phyloP scores from a whole-genome alignment of 2,888 invertebrate genomes.

The Mesorhabditis belari region DNA sequence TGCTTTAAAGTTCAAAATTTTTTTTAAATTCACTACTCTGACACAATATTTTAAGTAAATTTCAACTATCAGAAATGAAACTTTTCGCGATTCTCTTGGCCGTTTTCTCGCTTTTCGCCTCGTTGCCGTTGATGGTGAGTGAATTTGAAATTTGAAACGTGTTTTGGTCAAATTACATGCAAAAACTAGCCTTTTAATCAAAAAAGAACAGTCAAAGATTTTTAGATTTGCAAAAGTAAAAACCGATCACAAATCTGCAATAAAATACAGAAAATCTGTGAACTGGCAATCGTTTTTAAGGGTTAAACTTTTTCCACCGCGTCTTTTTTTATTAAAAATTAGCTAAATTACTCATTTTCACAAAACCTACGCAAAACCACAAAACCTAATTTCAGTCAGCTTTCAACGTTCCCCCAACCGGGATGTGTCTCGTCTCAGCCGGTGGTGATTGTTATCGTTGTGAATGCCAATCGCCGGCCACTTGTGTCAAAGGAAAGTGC shows the following conservation, averaged over 20 bases:
- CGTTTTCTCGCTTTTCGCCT: slow-evolving; percentile 13
- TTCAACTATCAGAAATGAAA: too few species aligned
- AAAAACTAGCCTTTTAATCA: not conserved
- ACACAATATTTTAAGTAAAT: too few species aligned
- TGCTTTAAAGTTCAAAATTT: too few species aligned
- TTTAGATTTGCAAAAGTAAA: not conserved
- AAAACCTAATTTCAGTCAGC: slow-evolving; percentile 9
- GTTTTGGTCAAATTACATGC: too few species aligned
- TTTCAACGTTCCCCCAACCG: slow-evolving; percentile 32
- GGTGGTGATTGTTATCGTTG: slow-evolving; percentile 32
- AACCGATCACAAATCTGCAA: too few species aligned
- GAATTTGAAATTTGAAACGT: not conserved
- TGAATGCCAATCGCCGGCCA: slow-evolving; percentile 24
- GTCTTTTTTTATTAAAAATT: too few species aligned
- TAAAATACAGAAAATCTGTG: too few species aligned
- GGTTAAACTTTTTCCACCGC: too few species aligned
- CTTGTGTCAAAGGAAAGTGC: slow-evolving; percentile 29
- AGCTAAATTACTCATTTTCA: too few species aligned
- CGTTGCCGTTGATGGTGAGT: slow-evolving; percentile 8
- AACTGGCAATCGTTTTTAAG: too few species aligned
- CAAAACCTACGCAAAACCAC: not conserved
- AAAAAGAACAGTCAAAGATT: not conserved
- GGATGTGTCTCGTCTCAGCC: slow-evolving; percentile 17
- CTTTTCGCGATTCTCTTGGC: slow-evolving; percentile 13
- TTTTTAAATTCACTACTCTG: too few species aligned